Base-by-base conservation (phyloP, 2,888 invertebrate genomes). In the Syrista parreyssii region DNA sequence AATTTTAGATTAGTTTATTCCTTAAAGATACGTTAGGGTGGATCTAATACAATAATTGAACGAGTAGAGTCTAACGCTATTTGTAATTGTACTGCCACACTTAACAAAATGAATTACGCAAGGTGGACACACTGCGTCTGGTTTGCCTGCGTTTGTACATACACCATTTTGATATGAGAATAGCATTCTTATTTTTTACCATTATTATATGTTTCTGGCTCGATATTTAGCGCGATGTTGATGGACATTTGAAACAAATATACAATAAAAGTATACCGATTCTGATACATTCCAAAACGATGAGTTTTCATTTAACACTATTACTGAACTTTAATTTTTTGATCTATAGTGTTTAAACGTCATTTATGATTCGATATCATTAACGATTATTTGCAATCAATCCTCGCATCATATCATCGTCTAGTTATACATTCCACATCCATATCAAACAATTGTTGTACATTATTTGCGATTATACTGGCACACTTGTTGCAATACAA, bases 111-210 rank as follows among this genome's bases (percentile, higher is more conserved):
- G 23, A 55, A 23, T 55, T 55, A 23, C 55, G 55, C 55, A 23
- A 55, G 55, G 55, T 55, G 55, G 55, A 55, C 55, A 23, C 23
- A 55, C 1, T 55, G 55, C 23, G 2, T 55, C 23, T 23, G 55
- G 55, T 55, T 55, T 15, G 23, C 55, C 55, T 55, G 55, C 55
- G 55, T 74, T 75, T 33, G 68, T 68, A n/a, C 81, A 86, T 85
- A 86, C 80, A 79, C 78, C 85, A 86, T 83, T 85, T 85, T 85
- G 86, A 84, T 85, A 85, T 81, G 68, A 33, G 36, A 34, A 79
- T 71, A 31, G 33, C 33, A 78, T 79, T 82, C 79, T 78, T 82
- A 80, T 81, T 80, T 79, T 79, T 74, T 79, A 79, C 75, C 78
- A 84, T 77, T 77, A 74, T 68, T 76, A 73, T 85, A 78, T 82